phyloP scores from a whole-genome alignment of 2,888 invertebrate genomes.

The Coremacera marginata region DNA sequence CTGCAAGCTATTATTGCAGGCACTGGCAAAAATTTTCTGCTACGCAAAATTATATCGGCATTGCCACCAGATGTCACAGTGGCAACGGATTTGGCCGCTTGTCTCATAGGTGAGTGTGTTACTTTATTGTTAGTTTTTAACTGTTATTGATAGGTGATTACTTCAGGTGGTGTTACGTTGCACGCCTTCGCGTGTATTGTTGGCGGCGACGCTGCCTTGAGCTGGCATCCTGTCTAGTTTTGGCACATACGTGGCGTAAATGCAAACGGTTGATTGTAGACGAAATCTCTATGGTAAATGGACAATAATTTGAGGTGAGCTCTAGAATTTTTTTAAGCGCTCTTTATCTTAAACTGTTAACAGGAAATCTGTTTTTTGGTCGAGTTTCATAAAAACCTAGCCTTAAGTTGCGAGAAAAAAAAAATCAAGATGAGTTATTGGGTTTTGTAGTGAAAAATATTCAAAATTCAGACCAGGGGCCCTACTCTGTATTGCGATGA shows the following conservation, averaged over 20 bases:
- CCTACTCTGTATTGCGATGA: too few relatives aligned
- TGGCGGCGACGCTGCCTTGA: constrained; percentile 81
- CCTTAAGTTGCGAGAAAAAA: too few relatives aligned
- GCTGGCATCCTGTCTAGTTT: constrained; percentile 75
- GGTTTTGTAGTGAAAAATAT: too few relatives aligned
- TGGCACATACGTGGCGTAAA: constrained; percentile 81
- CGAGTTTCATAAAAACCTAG: too few relatives aligned
- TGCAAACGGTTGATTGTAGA: constrained; percentile 94
- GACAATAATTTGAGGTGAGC: constrained; percentile 84
- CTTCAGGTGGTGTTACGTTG: constrained; percentile 84
- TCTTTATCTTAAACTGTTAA: constrained; percentile 53
- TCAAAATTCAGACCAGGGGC: too few relatives aligned
- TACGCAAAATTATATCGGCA: constrained; percentile 86
- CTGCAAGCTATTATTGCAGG: constrained; percentile 84
- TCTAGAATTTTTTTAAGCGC: neutral
- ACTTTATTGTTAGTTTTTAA: neutral
- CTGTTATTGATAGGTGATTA: neutral
- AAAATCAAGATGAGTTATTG: too few relatives aligned
- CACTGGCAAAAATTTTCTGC: constrained; percentile 91
- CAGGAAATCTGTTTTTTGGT: too few relatives aligned
- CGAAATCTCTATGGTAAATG: constrained; percentile 97
- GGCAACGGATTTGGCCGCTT: constrained; percentile 94
- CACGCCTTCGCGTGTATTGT: constrained; percentile 96
- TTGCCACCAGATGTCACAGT: constrained; percentile 91
- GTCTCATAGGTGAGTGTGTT: constrained; percentile 79